These are phyloP conservation scores for Rhinatrema bivittatum DNA, from an alignment of 2,797 vertebrate genomes.

Conservation along the genomic window DNA sequence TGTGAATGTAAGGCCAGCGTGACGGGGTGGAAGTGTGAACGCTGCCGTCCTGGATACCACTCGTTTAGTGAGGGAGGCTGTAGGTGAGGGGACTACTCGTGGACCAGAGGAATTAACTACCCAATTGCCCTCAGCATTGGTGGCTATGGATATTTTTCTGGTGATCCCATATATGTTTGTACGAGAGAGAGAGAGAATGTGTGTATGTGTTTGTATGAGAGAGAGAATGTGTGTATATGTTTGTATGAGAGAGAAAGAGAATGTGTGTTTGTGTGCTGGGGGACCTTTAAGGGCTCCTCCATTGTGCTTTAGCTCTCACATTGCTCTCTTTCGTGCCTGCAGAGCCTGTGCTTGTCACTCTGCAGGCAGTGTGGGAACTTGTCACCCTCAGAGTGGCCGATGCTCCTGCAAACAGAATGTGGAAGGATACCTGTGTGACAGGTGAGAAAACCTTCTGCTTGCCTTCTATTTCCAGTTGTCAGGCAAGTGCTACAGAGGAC, in stretches of 20 bases:
- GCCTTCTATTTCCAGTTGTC: too few relatives aligned
- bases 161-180: too few relatives aligned
- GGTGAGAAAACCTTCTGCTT: slow-evolving; percentile 31
- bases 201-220: too few relatives aligned
- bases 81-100: slow-evolving; percentile 61
- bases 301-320: too few relatives aligned
- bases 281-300: neutral
- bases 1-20: slow-evolving; percentile 72
- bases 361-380: slow-evolving; percentile 62
- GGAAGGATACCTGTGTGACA: slow-evolving; percentile 78
- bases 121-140: too few relatives aligned
- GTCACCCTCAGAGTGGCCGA: slow-evolving; percentile 66
- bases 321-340: neutral
- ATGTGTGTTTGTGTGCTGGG: too few relatives aligned
- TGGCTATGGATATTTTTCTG: neutral
- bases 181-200: too few relatives aligned
- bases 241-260: too few relatives aligned
- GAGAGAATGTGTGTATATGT: too few relatives aligned
- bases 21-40: slow-evolving; percentile 79
- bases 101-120: too few relatives aligned
- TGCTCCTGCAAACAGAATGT: slow-evolving; percentile 77
- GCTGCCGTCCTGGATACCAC: slow-evolving; percentile 75
- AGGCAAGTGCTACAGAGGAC: too few relatives aligned
- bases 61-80: slow-evolving; percentile 78
- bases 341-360: slow-evolving; percentile 73